These are phyloP conservation scores for Drosophila sturtevanti DNA, from an alignment of 1,140 invertebrate species.

Conservation along the genomic window DNA sequence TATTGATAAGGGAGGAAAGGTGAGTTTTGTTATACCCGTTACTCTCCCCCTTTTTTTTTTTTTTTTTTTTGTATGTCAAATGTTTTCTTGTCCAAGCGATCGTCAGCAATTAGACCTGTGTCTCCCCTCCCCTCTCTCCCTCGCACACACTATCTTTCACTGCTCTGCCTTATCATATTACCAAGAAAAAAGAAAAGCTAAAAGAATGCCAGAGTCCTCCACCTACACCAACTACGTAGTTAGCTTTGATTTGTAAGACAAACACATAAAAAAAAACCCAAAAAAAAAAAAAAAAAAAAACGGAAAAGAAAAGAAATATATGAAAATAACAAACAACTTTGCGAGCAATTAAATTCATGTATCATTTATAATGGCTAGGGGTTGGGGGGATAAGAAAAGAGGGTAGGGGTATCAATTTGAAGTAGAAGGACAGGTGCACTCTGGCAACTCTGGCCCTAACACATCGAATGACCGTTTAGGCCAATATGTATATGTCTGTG, in stretches of 20 bases:
- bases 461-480: no score
- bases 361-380: conserved; percentile 32
- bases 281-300: conserved; percentile 6
- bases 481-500: not conserved
- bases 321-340: conserved; percentile 73
- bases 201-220: not conserved
- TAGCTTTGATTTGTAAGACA: conserved; percentile 74
- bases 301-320: conserved; percentile 14
- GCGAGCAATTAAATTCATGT: conserved; percentile 77
- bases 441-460: conserved; percentile 29
- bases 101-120: conserved; percentile 36
- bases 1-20: conserved; percentile 37
- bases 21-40: not conserved
- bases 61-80: conserved; percentile 7
- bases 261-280: conserved; percentile 59
- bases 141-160: not conserved
- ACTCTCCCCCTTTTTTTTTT: not conserved
- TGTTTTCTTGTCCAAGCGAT: conserved; percentile 30
- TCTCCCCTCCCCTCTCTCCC: not conserved
- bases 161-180: conserved; percentile 33
- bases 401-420: not conserved
- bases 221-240: conserved; percentile 14
- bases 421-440: conserved; percentile 17
- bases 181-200: not conserved
- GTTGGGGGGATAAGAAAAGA: conserved; percentile 9